Conservation (phyloP, 2,888 invertebrate genomes). For the Drosophila meridionalis region DNA sequence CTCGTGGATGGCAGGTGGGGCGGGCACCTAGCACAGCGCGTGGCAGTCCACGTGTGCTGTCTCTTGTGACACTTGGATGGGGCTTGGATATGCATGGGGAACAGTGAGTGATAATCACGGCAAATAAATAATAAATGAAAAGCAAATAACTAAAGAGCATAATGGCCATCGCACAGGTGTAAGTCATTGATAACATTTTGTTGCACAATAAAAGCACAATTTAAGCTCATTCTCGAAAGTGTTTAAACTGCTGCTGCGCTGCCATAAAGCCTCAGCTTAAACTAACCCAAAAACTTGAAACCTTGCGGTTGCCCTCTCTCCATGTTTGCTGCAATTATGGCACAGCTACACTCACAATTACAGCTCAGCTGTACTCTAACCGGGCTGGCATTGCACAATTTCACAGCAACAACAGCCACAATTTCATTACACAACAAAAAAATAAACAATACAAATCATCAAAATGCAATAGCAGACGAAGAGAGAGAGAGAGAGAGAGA, state of each 20-base stretch:
- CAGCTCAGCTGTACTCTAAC: slow-evolving; percentile 11
- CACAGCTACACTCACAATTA: slow-evolving; percentile 26
- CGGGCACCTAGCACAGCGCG: slow-evolving; percentile 30
- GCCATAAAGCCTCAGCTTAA: not conserved
- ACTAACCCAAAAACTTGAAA: not conserved
- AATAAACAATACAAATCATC: slow-evolving; percentile 30
- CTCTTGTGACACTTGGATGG: slow-evolving; percentile 30
- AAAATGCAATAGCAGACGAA: slow-evolving; percentile 11
- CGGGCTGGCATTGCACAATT: slow-evolving; percentile 36
- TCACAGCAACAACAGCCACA: slow-evolving; percentile 20
- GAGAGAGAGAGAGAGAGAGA: slow-evolving; percentile 3
- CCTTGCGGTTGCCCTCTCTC: slow-evolving; percentile 9
- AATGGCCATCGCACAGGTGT: slow-evolving; percentile 7
- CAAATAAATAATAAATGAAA: slow-evolving; percentile 51
- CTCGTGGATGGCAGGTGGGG: not conserved
- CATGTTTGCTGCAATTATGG: slow-evolving; percentile 23
- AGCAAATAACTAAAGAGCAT: slow-evolving; percentile 4
- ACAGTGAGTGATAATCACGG: slow-evolving; percentile 24
- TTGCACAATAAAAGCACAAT: slow-evolving; percentile 5
- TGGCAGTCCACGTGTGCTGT: slow-evolving; percentile 63
- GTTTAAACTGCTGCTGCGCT: not conserved
- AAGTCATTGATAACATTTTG: slow-evolving; percentile 15
- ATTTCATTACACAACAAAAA: slow-evolving; percentile 34
- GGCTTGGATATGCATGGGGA: slow-evolving; percentile 24
- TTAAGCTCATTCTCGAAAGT: not conserved